Base-by-base conservation (phyloP, 1,140 invertebrate species). In the Rhyzopertha dominica region DNA sequence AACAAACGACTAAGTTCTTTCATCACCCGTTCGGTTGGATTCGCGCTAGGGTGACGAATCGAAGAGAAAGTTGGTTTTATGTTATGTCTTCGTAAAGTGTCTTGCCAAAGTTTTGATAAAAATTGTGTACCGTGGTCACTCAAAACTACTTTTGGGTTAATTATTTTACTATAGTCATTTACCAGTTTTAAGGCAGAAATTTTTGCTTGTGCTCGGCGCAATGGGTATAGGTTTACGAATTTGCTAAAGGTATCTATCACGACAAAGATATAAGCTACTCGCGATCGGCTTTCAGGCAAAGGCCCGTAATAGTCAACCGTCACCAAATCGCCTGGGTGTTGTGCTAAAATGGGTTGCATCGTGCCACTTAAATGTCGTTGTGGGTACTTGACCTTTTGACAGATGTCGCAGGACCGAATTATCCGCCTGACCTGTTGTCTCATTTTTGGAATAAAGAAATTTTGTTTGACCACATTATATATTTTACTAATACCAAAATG, bases 201-300 rank as follows among this genome's bases (percentile, higher is more conserved):
- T 16, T 46, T 41, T 0, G 63, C 49, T 3, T 43, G 54, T 2
- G 63, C 59, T 20, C 44, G 54, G 14, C 44, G 53, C 12, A 68
- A 7, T 4, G 57, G 51, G 39, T 59, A 68, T 3, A 66, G 29
- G 28, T 54, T 54, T 0, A 65, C 57, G 41, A 53, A 62, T 40
- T 67, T 66, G 13, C 41, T 47, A 28, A 66, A 68, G 1, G 37
- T 34, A 37, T 66, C 62, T 3, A 63, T 58, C 9, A 60, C 53
- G 0, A 63, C 58, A 13, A 66, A 43, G 8, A 68, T 55, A 31
- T 62, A 62, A 2, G 17, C 36, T 5, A 40, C 16, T 2, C 59
- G 49, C 12, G 40, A 52, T 10, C 34, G 46, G 0, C 52, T 41
- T 13, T 31, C 30, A 5, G 59, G 59, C 10, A 66, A 28, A 0